These are phyloP conservation scores for Melanchra persicariae DNA, from an alignment of 2,888 invertebrate species.

Conservation along the genomic window DNA sequence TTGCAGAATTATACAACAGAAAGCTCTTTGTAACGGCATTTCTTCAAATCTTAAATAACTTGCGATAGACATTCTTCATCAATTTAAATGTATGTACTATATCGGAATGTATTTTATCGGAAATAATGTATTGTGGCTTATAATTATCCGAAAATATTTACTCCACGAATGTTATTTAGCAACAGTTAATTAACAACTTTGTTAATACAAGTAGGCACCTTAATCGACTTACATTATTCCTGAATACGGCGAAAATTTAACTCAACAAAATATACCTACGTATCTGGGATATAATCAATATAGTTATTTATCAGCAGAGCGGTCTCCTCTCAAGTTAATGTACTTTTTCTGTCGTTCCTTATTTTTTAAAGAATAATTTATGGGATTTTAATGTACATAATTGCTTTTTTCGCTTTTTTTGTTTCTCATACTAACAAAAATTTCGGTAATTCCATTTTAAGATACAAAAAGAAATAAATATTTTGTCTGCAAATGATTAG, in stretches of 20 bases:
- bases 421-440: constrained; percentile 70
- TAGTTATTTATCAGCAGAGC: constrained; percentile 76
- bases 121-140: constrained; percentile 17
- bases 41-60: constrained; percentile 73
- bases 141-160: constrained; percentile 20
- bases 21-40: constrained; percentile 77
- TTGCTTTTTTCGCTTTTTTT: constrained; percentile 75
- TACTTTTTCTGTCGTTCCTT: constrained; percentile 80
- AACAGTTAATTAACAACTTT: constrained; percentile 1
- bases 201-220: not conserved
- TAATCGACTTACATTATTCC: not conserved
- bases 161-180: not conserved
- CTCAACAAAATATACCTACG: constrained; percentile 8
- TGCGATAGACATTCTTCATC: constrained; percentile 65
- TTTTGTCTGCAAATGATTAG: constrained; percentile 62
- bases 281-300: constrained; percentile 50
- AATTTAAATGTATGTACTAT: constrained; percentile 40
- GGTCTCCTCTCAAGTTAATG: constrained; percentile 77
- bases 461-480: constrained; percentile 66
- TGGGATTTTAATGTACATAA: constrained; percentile 80
- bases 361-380: constrained; percentile 79
- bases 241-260: constrained; percentile 11
- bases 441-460: constrained; percentile 66
- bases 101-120: no score
- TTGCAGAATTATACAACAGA: constrained; percentile 85